Percentiles rank a stretch among this genome's conserved stretches.
Conservation (phyloP, 2,888 invertebrate genomes). For the Conistra vaccinii region DNA sequence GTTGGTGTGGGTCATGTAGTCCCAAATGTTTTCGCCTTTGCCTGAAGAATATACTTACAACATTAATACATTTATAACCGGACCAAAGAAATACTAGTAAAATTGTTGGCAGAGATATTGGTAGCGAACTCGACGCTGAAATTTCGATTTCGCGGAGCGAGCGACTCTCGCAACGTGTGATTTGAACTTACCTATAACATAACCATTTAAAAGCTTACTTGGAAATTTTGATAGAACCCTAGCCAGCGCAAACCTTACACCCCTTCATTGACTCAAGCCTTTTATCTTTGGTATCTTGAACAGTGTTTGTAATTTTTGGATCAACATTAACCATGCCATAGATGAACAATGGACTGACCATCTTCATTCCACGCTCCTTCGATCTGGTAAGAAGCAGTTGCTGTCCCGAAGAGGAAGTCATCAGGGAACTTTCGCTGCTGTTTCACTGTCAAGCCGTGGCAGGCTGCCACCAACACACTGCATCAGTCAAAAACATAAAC, state of each 20-base stretch:
- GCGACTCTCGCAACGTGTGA: too few species aligned
- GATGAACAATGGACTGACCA: slow-evolving; percentile 61
- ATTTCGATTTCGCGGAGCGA: not conserved
- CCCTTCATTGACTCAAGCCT: not conserved
- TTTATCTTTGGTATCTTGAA: not conserved
- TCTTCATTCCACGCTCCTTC: slow-evolving; percentile 78
- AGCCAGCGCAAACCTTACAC: not conserved
- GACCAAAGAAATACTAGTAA: too few species aligned
- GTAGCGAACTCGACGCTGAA: not conserved
- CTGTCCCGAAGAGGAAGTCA: slow-evolving; percentile 73
- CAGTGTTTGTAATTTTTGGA: not conserved
- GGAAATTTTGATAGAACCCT: not conserved
- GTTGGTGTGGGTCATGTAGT: slow-evolving; percentile 72
- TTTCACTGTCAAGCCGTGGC: slow-evolving; percentile 8
- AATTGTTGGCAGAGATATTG: not conserved
- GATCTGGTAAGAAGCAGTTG: slow-evolving; percentile 78
- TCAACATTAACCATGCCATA: not conserved
- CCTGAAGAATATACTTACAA: slow-evolving; percentile 56
- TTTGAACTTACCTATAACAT: not conserved
- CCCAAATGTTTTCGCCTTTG: slow-evolving; percentile 77
- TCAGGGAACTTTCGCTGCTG: slow-evolving; percentile 59
- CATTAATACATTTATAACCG: not conserved
- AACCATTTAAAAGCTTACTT: not conserved
- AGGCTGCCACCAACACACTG: slow-evolving; percentile 35
- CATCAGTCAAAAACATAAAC: not conserved